phyloP scores from a whole-genome alignment of 2,113 vertebrate species.

The Rutilus rutilus region DNA sequence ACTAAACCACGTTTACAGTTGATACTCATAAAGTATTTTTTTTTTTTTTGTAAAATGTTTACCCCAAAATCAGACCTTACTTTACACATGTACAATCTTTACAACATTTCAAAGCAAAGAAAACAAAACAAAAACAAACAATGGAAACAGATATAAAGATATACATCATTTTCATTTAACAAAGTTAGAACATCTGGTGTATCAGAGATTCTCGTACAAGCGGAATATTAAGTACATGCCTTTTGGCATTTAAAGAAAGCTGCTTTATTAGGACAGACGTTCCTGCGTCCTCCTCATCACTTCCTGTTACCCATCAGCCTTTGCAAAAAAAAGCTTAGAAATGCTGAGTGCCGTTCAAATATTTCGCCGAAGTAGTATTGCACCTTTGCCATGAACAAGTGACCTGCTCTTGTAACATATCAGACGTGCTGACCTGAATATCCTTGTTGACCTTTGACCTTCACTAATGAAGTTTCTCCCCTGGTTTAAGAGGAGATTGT shows the following conservation, averaged over 20 bases:
- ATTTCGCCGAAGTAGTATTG: slow-evolving; percentile 66
- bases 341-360: slow-evolving; percentile 44
- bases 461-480: slow-evolving; percentile 24
- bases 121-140: neutral
- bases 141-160: slow-evolving; percentile 57
- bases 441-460: slow-evolving; percentile 33
- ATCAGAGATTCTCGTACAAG: slow-evolving; percentile 68
- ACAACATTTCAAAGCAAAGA: slow-evolving; percentile 60
- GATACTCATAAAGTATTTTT: slow-evolving; percentile 77
- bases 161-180: slow-evolving; percentile 62
- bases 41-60: slow-evolving; percentile 73
- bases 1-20: slow-evolving; percentile 85
- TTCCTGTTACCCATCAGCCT: slow-evolving; percentile 57
- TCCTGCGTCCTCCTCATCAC: slow-evolving; percentile 58
- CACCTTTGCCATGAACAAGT: slow-evolving; percentile 60
- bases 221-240: slow-evolving; percentile 51
- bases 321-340: slow-evolving; percentile 53
- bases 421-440: slow-evolving; percentile 27
- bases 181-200: slow-evolving; percentile 62
- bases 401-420: slow-evolving; percentile 35
- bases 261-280: slow-evolving; percentile 55
- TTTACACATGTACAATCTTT: slow-evolving; percentile 81
- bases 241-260: slow-evolving; percentile 61
- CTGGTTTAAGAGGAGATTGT: neutral
- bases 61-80: slow-evolving; percentile 73